These are phyloP conservation scores for Holacanthus passer DNA, from an alignment of 2,113 vertebrate species.

Conservation along the genomic window DNA sequence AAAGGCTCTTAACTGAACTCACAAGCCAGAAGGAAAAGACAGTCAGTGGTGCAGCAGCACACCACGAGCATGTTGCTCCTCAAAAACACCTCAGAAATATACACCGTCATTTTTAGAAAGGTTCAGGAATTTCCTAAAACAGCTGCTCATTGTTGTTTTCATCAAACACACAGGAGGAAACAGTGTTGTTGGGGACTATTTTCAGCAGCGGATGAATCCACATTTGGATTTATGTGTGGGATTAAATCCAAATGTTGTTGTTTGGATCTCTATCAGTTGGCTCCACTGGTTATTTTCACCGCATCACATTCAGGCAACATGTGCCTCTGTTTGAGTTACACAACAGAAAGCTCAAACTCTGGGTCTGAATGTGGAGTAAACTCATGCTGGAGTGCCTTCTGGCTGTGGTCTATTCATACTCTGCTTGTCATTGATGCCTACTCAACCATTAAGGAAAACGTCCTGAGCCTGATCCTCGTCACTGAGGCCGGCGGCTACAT, in stretches of 20 bases:
- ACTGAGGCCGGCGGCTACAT: slow-evolving; percentile 9
- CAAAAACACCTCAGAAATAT: neutral
- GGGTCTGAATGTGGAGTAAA: neutral
- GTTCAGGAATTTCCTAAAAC: too few relatives aligned
- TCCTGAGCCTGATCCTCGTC: neutral
- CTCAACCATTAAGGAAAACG: slow-evolving; percentile 17
- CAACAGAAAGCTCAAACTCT: neutral
- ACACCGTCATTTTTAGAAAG: neutral
- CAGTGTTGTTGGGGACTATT: too few relatives aligned
- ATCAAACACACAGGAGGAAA: too few relatives aligned
- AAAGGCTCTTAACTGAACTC: slow-evolving; percentile 53
- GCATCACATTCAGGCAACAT: neutral
- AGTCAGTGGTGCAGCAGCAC: too few relatives aligned
- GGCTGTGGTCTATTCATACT: slow-evolving; percentile 15
- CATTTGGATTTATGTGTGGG: too few relatives aligned
- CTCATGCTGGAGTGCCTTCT: neutral
- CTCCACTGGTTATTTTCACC: neutral
- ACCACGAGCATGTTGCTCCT: too few relatives aligned
- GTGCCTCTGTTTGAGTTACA: slow-evolving; percentile 10
- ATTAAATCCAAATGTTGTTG: too few relatives aligned
- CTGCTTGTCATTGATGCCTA: neutral
- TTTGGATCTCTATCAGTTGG: too few relatives aligned
- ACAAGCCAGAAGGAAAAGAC: slow-evolving; percentile 57
- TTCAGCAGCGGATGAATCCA: too few relatives aligned
- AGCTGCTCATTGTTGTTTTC: too few relatives aligned